Conservation (phyloP, 1,140 invertebrate genomes). For the Pseudomyrmex gracilis region DNA sequence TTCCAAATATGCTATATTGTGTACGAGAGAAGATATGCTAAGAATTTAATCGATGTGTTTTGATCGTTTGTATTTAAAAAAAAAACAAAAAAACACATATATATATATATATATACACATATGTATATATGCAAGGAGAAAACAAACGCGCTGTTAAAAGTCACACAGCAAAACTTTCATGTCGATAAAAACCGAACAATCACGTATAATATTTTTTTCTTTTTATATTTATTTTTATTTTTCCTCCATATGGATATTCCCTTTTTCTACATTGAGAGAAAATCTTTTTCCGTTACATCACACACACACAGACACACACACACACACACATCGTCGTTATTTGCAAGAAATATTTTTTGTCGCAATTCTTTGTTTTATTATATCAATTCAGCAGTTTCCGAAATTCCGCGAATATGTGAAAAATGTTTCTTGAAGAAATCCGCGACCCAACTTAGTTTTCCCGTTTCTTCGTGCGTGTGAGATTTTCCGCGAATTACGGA, state of each 20-base stretch:
- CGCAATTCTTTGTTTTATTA: background rate
- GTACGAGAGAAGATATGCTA: background rate
- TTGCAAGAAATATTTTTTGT: constrained; percentile 1
- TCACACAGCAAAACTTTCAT: constrained; percentile 15
- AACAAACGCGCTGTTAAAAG: background rate
- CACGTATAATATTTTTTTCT: background rate
- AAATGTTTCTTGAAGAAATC: constrained; percentile 2
- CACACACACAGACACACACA: background rate
- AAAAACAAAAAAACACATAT: no score
- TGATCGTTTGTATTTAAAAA: background rate
- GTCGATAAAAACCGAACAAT: constrained; percentile 14
- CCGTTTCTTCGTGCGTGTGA: background rate
- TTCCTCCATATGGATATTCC: background rate
- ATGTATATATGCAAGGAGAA: no score
- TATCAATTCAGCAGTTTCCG: background rate
- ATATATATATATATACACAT: no score
- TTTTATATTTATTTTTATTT: constrained; percentile 1
- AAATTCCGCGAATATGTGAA: background rate
- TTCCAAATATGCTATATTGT: constrained; percentile 2
- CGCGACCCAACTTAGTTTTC: background rate
- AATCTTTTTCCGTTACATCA: background rate
- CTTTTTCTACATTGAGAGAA: background rate
- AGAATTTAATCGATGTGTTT: constrained; percentile 31
- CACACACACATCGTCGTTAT: background rate
- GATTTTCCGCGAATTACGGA: background rate